Percentiles rank a stretch among this genome's conserved stretches.
phyloP scores from a whole-genome alignment of 2,888 invertebrate species.

The Eledona agricola region DNA sequence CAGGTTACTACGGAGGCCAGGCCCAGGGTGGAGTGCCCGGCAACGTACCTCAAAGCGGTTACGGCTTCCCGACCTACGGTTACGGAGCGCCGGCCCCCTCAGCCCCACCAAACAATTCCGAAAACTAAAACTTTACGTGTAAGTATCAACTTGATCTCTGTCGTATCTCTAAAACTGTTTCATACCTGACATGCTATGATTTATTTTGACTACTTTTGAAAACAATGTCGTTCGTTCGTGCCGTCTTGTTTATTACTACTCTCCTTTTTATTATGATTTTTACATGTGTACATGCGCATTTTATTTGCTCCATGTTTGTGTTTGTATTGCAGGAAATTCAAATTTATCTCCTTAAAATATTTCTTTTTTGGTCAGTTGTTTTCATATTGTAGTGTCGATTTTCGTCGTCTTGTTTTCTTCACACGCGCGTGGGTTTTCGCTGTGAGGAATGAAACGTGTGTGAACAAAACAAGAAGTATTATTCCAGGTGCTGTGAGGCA shows the following conservation, averaged over 20 bases:
- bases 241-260: slow-evolving; percentile 28
- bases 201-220: slow-evolving; percentile 46
- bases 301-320: slow-evolving; percentile 38
- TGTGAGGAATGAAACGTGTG: slow-evolving; percentile 4
- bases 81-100: slow-evolving; percentile 56
- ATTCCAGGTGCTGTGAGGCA: slow-evolving; percentile 52
- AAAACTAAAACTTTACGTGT: slow-evolving; percentile 47
- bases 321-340: slow-evolving; percentile 45
- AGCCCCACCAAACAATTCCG: slow-evolving; percentile 44
- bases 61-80: slow-evolving; percentile 62
- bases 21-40: slow-evolving; percentile 54
- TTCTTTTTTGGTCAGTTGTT: slow-evolving; percentile 43
- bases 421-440: slow-evolving; percentile 18
- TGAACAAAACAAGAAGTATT: slow-evolving; percentile 19
- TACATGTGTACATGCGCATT: slow-evolving; percentile 31
- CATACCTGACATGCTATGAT: slow-evolving; percentile 33
- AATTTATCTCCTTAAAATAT: slow-evolving; percentile 37
- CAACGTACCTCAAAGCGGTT: slow-evolving; percentile 59
- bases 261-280: slow-evolving; percentile 23
- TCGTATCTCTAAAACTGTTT: slow-evolving; percentile 5
- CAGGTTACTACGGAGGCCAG: slow-evolving; percentile 60
- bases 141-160: slow-evolving; percentile 25
- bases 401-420: slow-evolving; percentile 27
- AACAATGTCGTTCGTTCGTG: slow-evolving; percentile 42
- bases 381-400: slow-evolving; percentile 45